A percentile compares a stretch with the other conserved stretches of the same genome.
phyloP scores from a whole-genome alignment of 2,888 invertebrate genomes.

The Mactromeris polynyma region DNA sequence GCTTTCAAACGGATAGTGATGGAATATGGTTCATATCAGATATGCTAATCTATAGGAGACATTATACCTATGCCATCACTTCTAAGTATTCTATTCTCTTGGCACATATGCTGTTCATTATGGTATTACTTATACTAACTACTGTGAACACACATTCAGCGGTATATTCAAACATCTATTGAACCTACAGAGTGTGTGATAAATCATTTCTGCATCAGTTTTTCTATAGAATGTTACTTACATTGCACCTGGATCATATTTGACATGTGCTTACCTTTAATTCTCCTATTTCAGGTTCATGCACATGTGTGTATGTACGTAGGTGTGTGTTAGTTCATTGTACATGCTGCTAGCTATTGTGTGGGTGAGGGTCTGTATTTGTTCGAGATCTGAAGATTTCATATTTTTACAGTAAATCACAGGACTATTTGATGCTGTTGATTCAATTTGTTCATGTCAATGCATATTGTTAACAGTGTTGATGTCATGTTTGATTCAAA shows the following conservation, averaged over 20 bases:
- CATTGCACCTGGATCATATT: slow-evolving; percentile 12
- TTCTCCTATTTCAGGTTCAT: not conserved
- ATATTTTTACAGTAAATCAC: not conserved
- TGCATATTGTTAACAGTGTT: not conserved
- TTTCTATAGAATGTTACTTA: not conserved
- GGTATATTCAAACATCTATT: not conserved
- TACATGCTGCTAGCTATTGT: not conserved
- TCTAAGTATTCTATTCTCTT: slow-evolving; percentile 1
- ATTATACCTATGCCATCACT: not conserved
- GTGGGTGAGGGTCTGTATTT: not conserved
- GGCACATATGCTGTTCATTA: slow-evolving; percentile 4
- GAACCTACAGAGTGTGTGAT: not conserved
- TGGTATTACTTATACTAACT: not conserved
- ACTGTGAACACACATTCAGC: not conserved
- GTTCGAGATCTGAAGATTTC: not conserved
- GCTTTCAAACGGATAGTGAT: not conserved
- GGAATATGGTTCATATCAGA: slow-evolving; percentile 1
- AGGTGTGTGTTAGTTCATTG: not conserved
- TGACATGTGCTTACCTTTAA: slow-evolving; percentile 15
- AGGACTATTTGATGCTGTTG: not conserved
- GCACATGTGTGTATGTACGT: not conserved
- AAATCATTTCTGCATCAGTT: not conserved
- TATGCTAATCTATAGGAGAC: not conserved
- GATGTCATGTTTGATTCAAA: not conserved
- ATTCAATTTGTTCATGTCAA: not conserved